phyloP scores from a whole-genome alignment of 2,113 vertebrate genomes.

The Engraulis encrasicolus region DNA sequence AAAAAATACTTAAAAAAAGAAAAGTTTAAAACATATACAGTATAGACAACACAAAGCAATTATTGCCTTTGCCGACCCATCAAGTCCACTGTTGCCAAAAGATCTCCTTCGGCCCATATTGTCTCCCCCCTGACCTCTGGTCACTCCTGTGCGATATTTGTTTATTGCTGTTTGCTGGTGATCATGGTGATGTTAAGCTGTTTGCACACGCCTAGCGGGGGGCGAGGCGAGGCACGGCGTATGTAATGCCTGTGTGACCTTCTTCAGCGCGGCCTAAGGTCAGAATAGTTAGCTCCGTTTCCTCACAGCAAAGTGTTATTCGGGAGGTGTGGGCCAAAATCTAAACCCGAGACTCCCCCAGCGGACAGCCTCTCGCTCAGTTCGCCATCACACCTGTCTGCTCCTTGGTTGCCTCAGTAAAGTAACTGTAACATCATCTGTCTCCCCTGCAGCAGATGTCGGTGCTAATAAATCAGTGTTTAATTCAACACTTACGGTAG shows the following conservation, averaged over 20 bases:
- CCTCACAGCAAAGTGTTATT: not conserved
- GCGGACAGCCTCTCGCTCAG: not conserved
- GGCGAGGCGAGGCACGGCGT: not conserved
- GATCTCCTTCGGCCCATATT: not conserved
- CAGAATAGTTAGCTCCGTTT: not conserved
- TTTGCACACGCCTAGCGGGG: not conserved
- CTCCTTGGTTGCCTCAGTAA: not conserved
- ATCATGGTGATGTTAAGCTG: not conserved
- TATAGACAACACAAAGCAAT: too few relatives aligned
- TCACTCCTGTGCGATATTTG: not conserved
- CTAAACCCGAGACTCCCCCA: not conserved
- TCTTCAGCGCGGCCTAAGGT: not conserved
- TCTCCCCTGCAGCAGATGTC: not conserved
- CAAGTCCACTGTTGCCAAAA: not conserved
- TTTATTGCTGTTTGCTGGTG: conserved; percentile 7
- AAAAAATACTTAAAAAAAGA: too few relatives aligned
- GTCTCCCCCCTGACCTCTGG: not conserved
- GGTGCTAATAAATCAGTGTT: too few relatives aligned
- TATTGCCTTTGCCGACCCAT: too few relatives aligned
- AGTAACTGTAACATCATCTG: not conserved
- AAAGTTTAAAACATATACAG: too few relatives aligned
- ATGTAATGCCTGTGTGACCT: not conserved
- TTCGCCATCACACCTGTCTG: not conserved
- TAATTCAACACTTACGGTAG: too few relatives aligned
- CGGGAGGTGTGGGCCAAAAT: not conserved